Evolutionary conservation across 2,888 invertebrate genomes (phyloP), one percentile per base, ranked within the genome.

Genomic region (Netelia inedita): DNA sequence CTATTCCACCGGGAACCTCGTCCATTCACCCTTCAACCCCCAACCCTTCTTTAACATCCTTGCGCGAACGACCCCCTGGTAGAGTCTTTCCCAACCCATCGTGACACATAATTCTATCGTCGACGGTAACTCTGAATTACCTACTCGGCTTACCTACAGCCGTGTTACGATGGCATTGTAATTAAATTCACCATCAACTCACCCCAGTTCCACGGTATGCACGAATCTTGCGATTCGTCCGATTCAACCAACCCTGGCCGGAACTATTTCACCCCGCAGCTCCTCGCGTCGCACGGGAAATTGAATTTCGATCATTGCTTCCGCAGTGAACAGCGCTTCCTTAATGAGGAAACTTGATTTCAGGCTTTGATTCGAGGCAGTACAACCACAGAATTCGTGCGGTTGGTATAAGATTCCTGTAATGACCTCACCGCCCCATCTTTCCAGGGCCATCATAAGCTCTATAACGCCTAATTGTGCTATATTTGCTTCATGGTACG

Each of bases 161-260:
- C 57, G 28, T 69, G 61, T 84, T 83, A 83, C 72, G 75, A 83
- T 57, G 68, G 75, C 83, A 79, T 85, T 85, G 72, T 83, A 85
- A 85, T 85, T 82, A 85, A 85, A 85, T 85, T 85, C 73, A 66
- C 75, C 75, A 69, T 80, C 79, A 46, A 46, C 68, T 59, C 63
- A 9, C 14, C 21, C 16, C 55, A 9, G 23, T 9, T 19, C 10
- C 59, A 35, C 19, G 23, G 59, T n/a, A 23, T 61, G 11, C 43
- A 23, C 19, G 53, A 46, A 79, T 79, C 74, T 55, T 68, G 28
- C 69, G 74, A 69, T 74, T 69, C 66, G 46, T 72, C 59, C 63
- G 59, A 79, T 79, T 65, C 57, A 41, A 57, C n/a, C 50, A 71
- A 21, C 65, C 16, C 16, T 46, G 21, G 66, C 59, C 19, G 28